Percentiles rank a stretch among this genome's conserved stretches.
Evolutionary conservation across 2,797 vertebrate species (phyloP).

Genomic region (Mus minutoides): DNA sequence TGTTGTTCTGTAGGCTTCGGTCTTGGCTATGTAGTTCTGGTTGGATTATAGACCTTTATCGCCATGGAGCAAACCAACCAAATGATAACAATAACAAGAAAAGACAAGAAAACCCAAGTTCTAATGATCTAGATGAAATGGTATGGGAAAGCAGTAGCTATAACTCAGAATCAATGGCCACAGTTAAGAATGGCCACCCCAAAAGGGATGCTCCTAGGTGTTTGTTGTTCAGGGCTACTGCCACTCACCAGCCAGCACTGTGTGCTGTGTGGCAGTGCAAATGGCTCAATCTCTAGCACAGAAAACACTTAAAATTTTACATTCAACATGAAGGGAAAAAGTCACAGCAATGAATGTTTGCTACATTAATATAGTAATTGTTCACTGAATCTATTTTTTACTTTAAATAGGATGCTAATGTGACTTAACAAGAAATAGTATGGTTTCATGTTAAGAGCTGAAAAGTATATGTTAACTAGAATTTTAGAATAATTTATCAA

Average conservation of each 20-base stretch:
- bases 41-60: not conserved
- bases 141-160: no score
- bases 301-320: not conserved
- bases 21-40: not conserved
- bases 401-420: not conserved
- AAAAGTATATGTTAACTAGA: not conserved
- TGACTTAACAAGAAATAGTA: not conserved
- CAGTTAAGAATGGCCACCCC: not conserved
- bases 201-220: not conserved
- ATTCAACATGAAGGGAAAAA: not conserved
- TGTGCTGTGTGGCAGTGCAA: not conserved
- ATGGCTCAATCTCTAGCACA: not conserved
- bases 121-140: not conserved
- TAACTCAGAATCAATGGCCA: not conserved
- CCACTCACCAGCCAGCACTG: not conserved
- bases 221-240: not conserved
- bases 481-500: not conserved
- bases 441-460: not conserved
- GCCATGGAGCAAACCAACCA: not conserved
- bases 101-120: not conserved
- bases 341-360: not conserved
- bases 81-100: not conserved
- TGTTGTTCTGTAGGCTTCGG: not conserved
- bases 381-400: not conserved
- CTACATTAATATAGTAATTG: not conserved